phyloP scores from a whole-genome alignment of 2,888 invertebrate genomes.

The Ophonus ardosiacus region DNA sequence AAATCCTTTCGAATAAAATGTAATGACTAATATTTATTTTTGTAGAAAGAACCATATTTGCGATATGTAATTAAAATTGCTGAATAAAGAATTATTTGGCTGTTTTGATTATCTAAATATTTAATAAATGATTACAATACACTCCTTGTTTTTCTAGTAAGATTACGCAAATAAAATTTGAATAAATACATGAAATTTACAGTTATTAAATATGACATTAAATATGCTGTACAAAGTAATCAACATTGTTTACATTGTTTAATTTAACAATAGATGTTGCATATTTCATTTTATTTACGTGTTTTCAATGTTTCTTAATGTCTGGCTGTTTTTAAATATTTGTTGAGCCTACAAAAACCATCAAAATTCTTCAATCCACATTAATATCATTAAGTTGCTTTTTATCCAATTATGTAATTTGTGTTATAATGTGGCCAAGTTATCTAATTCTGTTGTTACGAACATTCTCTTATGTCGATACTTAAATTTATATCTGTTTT shows the following conservation, averaged over 20 bases:
- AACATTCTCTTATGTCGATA: neutral
- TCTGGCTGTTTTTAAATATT: too few relatives aligned
- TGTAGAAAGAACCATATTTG: neutral
- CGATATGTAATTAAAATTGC: neutral
- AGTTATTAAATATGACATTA: conserved; percentile 34
- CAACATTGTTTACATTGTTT: neutral
- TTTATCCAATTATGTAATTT: neutral
- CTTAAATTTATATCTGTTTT: conserved; percentile 4
- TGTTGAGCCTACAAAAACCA: too few relatives aligned
- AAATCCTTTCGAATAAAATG: too few relatives aligned
- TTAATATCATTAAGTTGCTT: neutral
- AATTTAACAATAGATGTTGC: neutral
- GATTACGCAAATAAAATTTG: conserved; percentile 22
- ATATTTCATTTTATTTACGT: neutral
- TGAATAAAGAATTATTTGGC: neutral
- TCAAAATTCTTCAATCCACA: too few relatives aligned
- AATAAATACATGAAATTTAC: conserved; percentile 39
- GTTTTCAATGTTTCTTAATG: neutral
- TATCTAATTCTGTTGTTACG: conserved; percentile 21
- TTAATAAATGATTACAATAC: neutral
- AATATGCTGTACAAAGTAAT: neutral
- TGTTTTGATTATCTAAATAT: neutral
- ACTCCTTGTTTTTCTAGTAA: conserved; percentile 8
- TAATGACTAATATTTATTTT: neutral
- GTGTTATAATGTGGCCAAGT: neutral